Evolutionary conservation across 2,113 vertebrate genomes (phyloP).

Genomic region (Poeciliopsis retropinna): DNA sequence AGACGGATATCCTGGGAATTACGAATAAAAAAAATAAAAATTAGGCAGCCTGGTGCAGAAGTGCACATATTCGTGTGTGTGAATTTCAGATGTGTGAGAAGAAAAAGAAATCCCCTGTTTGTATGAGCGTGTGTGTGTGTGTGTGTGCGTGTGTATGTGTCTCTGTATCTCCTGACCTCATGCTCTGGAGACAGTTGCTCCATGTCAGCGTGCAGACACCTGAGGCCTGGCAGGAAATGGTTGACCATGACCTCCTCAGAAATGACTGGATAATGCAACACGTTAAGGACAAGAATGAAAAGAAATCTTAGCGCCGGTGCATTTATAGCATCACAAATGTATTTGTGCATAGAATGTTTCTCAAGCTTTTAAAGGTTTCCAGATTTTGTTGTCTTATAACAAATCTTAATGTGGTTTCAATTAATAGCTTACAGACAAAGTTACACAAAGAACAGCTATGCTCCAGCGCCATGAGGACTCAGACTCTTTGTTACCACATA

Average conservation of each 20-base stretch:
- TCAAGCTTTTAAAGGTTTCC: not conserved
- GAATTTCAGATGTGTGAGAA: constrained; percentile 1
- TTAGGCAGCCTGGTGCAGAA: not conserved
- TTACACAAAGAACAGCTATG: constrained; percentile 1
- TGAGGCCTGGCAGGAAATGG: constrained; percentile 96
- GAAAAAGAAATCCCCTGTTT: not conserved
- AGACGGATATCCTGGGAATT: not conserved
- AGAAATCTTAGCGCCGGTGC: not conserved
- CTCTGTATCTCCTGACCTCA: constrained; percentile 81
- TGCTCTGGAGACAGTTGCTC: constrained; percentile 98
- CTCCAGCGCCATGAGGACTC: not conserved
- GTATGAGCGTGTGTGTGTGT: not conserved
- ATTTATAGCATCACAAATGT: not conserved
- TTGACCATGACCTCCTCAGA: constrained; percentile 98
- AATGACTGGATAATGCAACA: constrained; percentile 84
- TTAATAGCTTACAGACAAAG: not conserved
- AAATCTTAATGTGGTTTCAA: not conserved
- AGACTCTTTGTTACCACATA: not conserved
- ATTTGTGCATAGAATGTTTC: not conserved
- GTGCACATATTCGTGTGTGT: not conserved
- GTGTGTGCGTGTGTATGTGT: no score
- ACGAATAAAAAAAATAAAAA: not conserved
- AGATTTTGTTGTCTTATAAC: not conserved
- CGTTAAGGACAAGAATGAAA: constrained; percentile 78
- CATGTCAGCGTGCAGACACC: constrained; percentile 95